Evolutionary conservation across 1,140 invertebrate species (phyloP).

Genomic region (Saccostrea echinata): DNA sequence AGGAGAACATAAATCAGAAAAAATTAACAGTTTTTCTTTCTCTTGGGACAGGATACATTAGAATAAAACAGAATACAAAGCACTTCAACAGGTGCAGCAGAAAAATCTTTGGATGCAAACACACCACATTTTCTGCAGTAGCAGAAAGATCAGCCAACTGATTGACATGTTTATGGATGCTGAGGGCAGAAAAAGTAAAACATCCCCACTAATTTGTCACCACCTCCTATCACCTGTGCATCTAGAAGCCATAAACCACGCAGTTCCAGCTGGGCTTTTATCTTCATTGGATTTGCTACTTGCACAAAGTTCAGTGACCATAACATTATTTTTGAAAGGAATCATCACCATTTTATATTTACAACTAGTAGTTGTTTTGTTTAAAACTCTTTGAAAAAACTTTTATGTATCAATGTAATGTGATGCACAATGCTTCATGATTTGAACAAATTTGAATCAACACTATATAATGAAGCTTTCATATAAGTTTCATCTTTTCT

Average conservation of each 20-base stretch:
- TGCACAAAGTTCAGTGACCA: background rate
- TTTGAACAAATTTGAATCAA: too few relatives aligned
- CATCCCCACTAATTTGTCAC: background rate
- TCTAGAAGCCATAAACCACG: background rate
- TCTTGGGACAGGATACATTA: background rate
- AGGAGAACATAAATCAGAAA: background rate
- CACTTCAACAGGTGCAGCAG: constrained; percentile 9
- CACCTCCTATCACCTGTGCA: background rate
- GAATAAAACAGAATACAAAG: background rate
- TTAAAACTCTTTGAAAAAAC: too few relatives aligned
- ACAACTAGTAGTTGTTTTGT: too few relatives aligned
- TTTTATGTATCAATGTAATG: too few relatives aligned
- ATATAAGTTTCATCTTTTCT: too few relatives aligned
- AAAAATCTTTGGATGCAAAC: background rate
- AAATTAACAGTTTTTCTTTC: background rate
- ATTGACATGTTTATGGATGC: background rate
- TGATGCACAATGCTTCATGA: too few relatives aligned
- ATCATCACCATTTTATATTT: too few relatives aligned
- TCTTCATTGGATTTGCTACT: background rate
- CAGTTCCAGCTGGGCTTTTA: background rate
- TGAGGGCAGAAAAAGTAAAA: background rate
- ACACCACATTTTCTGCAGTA: background rate
- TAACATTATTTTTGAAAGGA: background rate
- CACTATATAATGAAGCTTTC: too few relatives aligned
- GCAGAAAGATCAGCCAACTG: background rate